A percentile compares a stretch with the other conserved stretches of the same genome.
phyloP scores from a whole-genome alignment of 2,797 vertebrate genomes.

The Rachycentron canadum region DNA sequence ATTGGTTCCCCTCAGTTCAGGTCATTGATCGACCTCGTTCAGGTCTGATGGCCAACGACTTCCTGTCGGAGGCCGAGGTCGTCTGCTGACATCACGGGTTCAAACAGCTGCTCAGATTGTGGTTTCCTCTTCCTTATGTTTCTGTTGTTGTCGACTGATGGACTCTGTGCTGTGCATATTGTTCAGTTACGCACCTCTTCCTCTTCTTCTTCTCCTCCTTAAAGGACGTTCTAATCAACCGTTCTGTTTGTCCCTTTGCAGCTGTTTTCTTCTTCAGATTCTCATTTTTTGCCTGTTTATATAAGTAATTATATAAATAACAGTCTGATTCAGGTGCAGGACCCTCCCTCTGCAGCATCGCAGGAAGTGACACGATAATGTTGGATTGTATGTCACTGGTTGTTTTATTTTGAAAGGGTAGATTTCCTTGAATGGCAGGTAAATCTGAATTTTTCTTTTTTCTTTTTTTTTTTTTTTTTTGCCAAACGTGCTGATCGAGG shows the following conservation, averaged over 20 bases:
- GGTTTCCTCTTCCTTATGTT: conserved; percentile 16
- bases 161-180: conserved; percentile 69
- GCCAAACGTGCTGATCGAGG: conserved; percentile 42
- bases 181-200: conserved; percentile 44
- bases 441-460: background rate
- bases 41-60: background rate
- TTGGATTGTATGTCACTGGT: background rate
- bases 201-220: background rate
- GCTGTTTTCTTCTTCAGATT: conserved; percentile 12
- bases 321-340: conserved; percentile 27
- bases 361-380: conserved; percentile 10
- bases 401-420: background rate
- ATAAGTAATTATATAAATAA: conserved; percentile 2
- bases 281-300: background rate
- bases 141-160: conserved; percentile 31
- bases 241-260: conserved; percentile 29
- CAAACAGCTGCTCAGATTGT: conserved; percentile 21
- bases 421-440: conserved; percentile 12
- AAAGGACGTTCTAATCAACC: conserved; percentile 47
- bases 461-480: background rate
- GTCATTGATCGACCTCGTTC: too few relatives aligned
- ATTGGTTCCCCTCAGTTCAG: too few relatives aligned
- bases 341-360: conserved; percentile 31
- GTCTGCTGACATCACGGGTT: conserved; percentile 13
- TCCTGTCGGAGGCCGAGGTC: background rate